These are phyloP conservation scores for Brenthis daphne DNA, from an alignment of 2,888 invertebrate species.

Conservation along the genomic window DNA sequence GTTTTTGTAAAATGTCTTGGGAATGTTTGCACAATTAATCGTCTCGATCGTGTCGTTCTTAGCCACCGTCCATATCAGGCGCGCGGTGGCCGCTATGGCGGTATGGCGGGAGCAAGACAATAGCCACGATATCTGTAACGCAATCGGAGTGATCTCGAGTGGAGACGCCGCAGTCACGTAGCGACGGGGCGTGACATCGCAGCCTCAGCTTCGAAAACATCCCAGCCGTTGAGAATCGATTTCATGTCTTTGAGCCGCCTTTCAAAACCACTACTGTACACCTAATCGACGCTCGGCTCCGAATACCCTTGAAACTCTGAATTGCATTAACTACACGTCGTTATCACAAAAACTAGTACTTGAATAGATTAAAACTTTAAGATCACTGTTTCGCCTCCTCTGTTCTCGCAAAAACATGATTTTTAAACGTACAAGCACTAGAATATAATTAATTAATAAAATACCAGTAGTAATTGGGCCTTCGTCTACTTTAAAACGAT, in stretches of 20 bases:
- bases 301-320: slow-evolving; percentile 31
- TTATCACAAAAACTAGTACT: slow-evolving; percentile 4
- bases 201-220: slow-evolving; percentile 27
- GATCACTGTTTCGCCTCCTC: slow-evolving; percentile 12
- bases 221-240: slow-evolving; percentile 39
- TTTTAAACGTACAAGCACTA: slow-evolving; percentile 11
- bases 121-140: slow-evolving; percentile 17
- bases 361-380: slow-evolving; percentile 18
- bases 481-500: slow-evolving; percentile 24
- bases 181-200: slow-evolving; percentile 37
- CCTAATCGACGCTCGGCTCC: slow-evolving; percentile 27
- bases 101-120: not conserved
- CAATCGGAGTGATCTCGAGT: slow-evolving; percentile 23
- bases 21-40: slow-evolving; percentile 10
- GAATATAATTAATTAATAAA: slow-evolving; percentile 21
- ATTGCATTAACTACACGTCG: slow-evolving; percentile 9
- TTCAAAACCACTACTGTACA: slow-evolving; percentile 34
- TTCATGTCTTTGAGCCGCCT: slow-evolving; percentile 40
- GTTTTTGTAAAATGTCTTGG: slow-evolving; percentile 10
- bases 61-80: not conserved
- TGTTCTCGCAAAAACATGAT: slow-evolving; percentile 15
- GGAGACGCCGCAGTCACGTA: slow-evolving; percentile 34
- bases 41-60: not conserved
- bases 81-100: not conserved
- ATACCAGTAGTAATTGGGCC: slow-evolving; percentile 20